phyloP scores from a whole-genome alignment of 1,140 invertebrate species.

The Goniozus legneri region DNA sequence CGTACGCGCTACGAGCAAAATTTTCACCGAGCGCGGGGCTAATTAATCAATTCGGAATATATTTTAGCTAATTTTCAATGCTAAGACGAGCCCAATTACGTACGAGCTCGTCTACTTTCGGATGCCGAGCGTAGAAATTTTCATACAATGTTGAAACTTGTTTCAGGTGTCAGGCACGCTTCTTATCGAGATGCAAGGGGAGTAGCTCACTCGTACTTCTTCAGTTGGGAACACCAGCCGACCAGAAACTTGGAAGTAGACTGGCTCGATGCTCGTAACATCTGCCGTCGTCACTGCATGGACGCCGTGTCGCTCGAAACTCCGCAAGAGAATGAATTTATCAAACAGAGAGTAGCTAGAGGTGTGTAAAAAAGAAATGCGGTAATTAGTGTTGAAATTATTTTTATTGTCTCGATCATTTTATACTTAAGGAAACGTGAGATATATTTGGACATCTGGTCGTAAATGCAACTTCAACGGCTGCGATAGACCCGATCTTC shows the following conservation, averaged over 20 bases:
- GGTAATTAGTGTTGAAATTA: too few relatives aligned
- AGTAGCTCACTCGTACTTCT: conserved; percentile 87
- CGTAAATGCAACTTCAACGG: conserved; percentile 90
- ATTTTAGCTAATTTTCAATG: too few relatives aligned
- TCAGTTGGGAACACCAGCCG: conserved; percentile 87
- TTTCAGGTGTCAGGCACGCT: conserved; percentile 76
- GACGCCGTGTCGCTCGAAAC: conserved; percentile 88
- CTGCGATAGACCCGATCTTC: conserved; percentile 80
- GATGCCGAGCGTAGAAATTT: neutral
- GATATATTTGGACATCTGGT: conserved; percentile 88
- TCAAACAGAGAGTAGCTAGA: conserved; percentile 78
- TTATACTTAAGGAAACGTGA: conserved; percentile 51
- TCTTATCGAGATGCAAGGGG: conserved; percentile 81
- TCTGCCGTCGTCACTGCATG: conserved; percentile 89
- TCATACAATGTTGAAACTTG: neutral
- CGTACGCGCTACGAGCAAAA: too few relatives aligned
- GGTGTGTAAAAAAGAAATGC: conserved; percentile 37
- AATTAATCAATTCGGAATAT: too few relatives aligned
- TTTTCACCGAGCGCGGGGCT: too few relatives aligned
- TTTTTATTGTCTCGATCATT: neutral
- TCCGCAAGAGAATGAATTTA: conserved; percentile 85
- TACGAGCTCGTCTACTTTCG: too few relatives aligned
- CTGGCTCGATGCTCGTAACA: conserved; percentile 87
- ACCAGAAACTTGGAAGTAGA: conserved; percentile 83
- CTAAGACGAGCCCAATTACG: too few relatives aligned